These are phyloP conservation scores for Apis florea DNA, from an alignment of 1,140 invertebrate species.

Conservation along the genomic window DNA sequence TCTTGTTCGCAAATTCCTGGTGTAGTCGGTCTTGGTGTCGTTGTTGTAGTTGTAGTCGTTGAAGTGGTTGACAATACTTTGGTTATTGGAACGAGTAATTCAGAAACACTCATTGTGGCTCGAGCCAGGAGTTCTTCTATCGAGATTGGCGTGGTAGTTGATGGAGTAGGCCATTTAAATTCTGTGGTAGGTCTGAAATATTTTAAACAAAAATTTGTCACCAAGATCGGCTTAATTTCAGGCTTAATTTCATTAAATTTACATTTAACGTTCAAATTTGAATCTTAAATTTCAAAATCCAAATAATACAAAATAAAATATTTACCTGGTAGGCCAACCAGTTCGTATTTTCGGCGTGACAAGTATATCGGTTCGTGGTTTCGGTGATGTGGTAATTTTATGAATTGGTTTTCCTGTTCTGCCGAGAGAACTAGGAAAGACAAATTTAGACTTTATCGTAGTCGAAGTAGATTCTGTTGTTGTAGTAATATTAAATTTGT, in stretches of 20 bases:
- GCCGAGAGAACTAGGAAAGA: slow-evolving; percentile 90
- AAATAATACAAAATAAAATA: too few species aligned
- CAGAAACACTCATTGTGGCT: slow-evolving; percentile 81
- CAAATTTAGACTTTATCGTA: slow-evolving; percentile 83
- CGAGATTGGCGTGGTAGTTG: slow-evolving; percentile 89
- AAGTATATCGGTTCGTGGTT: slow-evolving; percentile 67
- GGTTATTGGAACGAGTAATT: slow-evolving; percentile 71
- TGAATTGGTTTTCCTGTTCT: slow-evolving; percentile 82
- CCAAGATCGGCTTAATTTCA: not conserved
- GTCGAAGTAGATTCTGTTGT: slow-evolving; percentile 61
- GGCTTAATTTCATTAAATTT: not conserved
- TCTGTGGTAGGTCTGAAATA: slow-evolving; percentile 89
- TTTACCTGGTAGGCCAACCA: slow-evolving; percentile 89
- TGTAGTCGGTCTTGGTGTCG: slow-evolving; percentile 87
- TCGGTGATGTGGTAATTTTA: slow-evolving; percentile 83
- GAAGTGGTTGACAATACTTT: slow-evolving; percentile 80
- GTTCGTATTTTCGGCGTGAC: slow-evolving; percentile 87
- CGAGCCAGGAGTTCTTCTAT: slow-evolving; percentile 89
- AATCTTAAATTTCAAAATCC: not conserved
- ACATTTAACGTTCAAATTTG: not conserved
- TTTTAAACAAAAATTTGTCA: not conserved
- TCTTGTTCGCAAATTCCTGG: slow-evolving; percentile 89
- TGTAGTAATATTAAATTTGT: slow-evolving; percentile 42
- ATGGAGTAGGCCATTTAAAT: slow-evolving; percentile 93
- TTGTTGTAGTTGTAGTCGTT: slow-evolving; percentile 88